These are phyloP conservation scores for Galago senegalensis DNA, from an alignment of 2,797 vertebrate species.

Conservation along the genomic window DNA sequence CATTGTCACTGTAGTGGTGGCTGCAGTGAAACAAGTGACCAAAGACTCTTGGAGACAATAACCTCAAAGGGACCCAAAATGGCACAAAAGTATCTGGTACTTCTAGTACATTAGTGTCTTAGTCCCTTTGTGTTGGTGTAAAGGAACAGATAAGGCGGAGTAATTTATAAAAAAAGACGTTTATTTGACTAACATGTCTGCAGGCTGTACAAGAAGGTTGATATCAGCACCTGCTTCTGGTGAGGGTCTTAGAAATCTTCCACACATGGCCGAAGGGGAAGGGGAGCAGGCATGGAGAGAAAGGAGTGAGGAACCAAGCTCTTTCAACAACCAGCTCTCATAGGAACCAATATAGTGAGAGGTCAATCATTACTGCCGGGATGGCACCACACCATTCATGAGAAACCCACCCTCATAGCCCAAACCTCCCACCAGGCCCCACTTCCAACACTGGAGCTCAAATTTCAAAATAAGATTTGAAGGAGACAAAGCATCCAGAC, in stretches of 20 bases:
- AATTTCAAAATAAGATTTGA: not conserved
- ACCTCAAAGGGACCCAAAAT: not conserved
- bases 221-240: not conserved
- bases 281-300: not conserved
- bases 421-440: not conserved
- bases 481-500: not conserved
- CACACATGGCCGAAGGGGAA: not conserved
- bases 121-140: not conserved
- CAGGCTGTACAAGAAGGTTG: not conserved
- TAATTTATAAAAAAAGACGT: not conserved
- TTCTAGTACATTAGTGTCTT: not conserved
- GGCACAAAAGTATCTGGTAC: not conserved
- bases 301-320: not conserved
- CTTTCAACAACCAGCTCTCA: not conserved
- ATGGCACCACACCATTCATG: not conserved
- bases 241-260: not conserved
- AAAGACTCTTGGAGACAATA: conserved; percentile 9
- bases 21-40: not conserved
- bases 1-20: not conserved
- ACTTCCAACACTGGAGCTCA: not conserved
- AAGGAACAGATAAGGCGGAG: not conserved
- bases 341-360: not conserved
- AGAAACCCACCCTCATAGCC: not conserved
- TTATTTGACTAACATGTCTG: not conserved
- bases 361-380: not conserved